A percentile compares a stretch with the other conserved stretches of the same genome.
These are phyloP conservation scores for Malacosoma neustria DNA, from an alignment of 2,888 invertebrate genomes.

Conservation along the genomic window DNA sequence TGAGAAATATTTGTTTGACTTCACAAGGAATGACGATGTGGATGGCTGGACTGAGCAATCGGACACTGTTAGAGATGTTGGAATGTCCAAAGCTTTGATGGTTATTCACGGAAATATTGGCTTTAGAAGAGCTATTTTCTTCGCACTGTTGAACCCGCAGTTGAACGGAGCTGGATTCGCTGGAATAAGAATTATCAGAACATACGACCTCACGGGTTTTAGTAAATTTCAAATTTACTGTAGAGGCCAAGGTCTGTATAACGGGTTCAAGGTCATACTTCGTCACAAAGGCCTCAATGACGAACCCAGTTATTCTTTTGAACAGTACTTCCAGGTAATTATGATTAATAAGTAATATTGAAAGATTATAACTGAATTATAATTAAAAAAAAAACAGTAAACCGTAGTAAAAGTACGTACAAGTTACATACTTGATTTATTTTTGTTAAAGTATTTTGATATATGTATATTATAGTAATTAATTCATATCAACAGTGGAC, in stretches of 20 bases:
- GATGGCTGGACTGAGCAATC: slow-evolving; percentile 77
- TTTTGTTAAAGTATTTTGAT: neutral
- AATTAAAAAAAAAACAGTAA: no score
- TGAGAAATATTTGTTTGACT: slow-evolving; percentile 71
- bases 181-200: slow-evolving; percentile 67
- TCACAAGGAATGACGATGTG: slow-evolving; percentile 64
- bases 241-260: slow-evolving; percentile 75
- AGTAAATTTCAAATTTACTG: slow-evolving; percentile 67
- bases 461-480: no score
- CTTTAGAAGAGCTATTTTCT: slow-evolving; percentile 77
- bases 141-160: slow-evolving; percentile 78
- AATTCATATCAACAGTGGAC: no score
- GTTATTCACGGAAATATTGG: slow-evolving; percentile 74
- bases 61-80: slow-evolving; percentile 77
- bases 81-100: slow-evolving; percentile 78
- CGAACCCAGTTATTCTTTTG: slow-evolving; percentile 76
- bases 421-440: neutral
- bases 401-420: slow-evolving; percentile 11
- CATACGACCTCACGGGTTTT: slow-evolving; percentile 64
- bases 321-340: slow-evolving; percentile 72
- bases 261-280: slow-evolving; percentile 76
- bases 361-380: no score
- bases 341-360: no score
- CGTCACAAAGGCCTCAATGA: slow-evolving; percentile 72
- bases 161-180: slow-evolving; percentile 81